A percentile compares a stretch with the other conserved stretches of the same genome.
phyloP scores from a whole-genome alignment of 2,113 vertebrate genomes.

The Cyprinodon brontotheroides region DNA sequence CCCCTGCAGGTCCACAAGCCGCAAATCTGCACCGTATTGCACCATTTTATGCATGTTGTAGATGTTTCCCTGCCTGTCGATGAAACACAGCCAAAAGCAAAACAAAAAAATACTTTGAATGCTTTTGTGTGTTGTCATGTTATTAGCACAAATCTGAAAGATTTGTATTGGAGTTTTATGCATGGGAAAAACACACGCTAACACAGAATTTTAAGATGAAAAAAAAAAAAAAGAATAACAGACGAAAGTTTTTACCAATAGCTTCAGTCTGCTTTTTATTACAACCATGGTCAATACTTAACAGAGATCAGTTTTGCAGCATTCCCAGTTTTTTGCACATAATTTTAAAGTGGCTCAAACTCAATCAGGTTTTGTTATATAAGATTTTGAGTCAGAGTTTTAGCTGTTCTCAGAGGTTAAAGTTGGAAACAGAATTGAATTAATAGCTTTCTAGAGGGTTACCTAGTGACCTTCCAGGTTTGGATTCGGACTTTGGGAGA shows the following conservation, averaged over 20 bases:
- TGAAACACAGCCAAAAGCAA: conserved; percentile 12
- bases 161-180: not conserved
- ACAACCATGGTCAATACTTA: no score
- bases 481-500: no score
- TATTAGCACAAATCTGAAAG: not conserved
- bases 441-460: no score
- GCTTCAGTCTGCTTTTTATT: no score
- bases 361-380: no score
- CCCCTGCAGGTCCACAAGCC: conserved; percentile 73
- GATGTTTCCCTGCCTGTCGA: conserved; percentile 79
- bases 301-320: no score
- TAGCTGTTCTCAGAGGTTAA: no score
- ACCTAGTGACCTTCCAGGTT: no score
- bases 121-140: not conserved
- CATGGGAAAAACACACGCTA: not conserved
- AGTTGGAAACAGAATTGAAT: no score
- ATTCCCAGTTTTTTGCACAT: no score
- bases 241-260: not conserved
- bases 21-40: conserved; percentile 78
- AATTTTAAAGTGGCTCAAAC: no score
- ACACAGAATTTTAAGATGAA: not conserved
- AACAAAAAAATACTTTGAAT: not conserved
- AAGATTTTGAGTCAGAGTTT: no score
- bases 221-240: not conserved
- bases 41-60: conserved; percentile 81